Percentiles rank a stretch among this genome's conserved stretches.
Conservation (phyloP, 2,113 vertebrate genomes). For the Pterocles gutturalis region DNA sequence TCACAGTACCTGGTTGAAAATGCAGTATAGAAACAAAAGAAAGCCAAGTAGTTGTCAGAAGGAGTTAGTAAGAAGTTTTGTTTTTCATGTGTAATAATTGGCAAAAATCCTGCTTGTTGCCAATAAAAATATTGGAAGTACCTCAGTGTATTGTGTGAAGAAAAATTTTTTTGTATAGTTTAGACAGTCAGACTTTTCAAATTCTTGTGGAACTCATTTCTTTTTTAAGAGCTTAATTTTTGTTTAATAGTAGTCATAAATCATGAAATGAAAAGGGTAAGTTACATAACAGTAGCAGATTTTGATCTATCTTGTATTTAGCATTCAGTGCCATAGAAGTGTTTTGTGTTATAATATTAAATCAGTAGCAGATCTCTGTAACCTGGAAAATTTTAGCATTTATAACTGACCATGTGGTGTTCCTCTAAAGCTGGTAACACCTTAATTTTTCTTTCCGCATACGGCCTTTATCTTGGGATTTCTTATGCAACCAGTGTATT, state of each 20-base stretch:
- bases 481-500: not conserved
- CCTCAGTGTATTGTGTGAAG: not conserved
- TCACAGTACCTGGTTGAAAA: not conserved
- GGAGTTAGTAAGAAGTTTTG: conserved; percentile 27
- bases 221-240: conserved; percentile 56
- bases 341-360: not conserved
- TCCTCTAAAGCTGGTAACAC: not conserved
- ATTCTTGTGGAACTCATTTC: conserved; percentile 33
- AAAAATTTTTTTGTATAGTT: not conserved
- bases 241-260: conserved; percentile 69
- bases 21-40: not conserved
- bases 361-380: not conserved
- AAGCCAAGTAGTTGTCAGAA: conserved; percentile 56
- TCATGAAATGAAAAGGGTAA: conserved; percentile 50
- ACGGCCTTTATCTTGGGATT: not conserved
- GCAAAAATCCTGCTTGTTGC: conserved; percentile 30
- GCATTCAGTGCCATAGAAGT: not conserved
- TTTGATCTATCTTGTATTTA: conserved; percentile 32
- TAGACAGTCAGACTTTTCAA: conserved; percentile 26
- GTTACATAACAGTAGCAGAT: conserved; percentile 47
- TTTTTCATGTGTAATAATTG: conserved; percentile 12
- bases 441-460: not conserved
- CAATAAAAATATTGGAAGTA: conserved; percentile 48
- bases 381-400: not conserved
- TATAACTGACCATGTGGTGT: not conserved